A percentile compares a stretch with the other conserved stretches of the same genome.
Evolutionary conservation across 2,113 vertebrate species (phyloP).

Genomic region (Eublepharis macularius): DNA sequence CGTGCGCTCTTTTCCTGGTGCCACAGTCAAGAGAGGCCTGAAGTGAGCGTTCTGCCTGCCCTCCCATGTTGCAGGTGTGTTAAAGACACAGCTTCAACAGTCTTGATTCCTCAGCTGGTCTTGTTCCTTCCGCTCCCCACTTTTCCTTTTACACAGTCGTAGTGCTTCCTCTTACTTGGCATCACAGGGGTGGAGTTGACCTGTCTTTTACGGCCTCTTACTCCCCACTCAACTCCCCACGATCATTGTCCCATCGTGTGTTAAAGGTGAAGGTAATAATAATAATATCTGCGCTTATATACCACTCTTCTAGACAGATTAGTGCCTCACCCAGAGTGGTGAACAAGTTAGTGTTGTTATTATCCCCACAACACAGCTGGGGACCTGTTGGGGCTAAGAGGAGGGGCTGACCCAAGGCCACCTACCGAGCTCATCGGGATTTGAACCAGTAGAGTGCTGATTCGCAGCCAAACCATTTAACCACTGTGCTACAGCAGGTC

Average conservation of each 20-base stretch:
- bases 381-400: too few relatives aligned
- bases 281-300: too few relatives aligned
- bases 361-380: too few relatives aligned
- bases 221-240: not conserved
- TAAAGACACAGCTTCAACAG: not conserved
- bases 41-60: not conserved
- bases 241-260: not conserved
- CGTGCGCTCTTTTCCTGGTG: not conserved
- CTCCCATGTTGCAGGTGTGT: not conserved
- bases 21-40: not conserved
- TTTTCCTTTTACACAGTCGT: not conserved
- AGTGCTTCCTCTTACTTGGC: not conserved
- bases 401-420: too few relatives aligned
- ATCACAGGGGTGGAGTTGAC: not conserved
- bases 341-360: too few relatives aligned
- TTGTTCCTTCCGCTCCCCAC: not conserved
- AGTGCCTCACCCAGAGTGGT: too few relatives aligned
- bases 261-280: too few relatives aligned
- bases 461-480: too few relatives aligned
- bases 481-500: too few relatives aligned
- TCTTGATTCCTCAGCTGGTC: not conserved
- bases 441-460: too few relatives aligned
- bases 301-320: too few relatives aligned
- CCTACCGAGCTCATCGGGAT: too few relatives aligned
- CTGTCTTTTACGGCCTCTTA: not conserved